Percentiles rank a stretch among this genome's conserved stretches.
phyloP scores from a whole-genome alignment of 1,140 invertebrate species.

The Euwallacea similis region DNA sequence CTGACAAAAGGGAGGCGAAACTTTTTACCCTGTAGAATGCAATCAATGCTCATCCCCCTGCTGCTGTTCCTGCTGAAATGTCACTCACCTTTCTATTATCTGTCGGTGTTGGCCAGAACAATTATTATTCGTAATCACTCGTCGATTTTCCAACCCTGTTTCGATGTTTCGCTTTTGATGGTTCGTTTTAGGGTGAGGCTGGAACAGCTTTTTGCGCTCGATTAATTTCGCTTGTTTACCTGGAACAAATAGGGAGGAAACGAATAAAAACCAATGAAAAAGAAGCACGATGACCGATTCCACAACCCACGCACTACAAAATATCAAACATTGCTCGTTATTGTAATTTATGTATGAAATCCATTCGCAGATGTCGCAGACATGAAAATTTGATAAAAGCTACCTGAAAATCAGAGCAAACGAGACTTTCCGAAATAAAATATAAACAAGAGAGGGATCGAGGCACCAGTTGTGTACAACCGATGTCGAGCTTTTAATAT shows the following conservation, averaged over 20 bases:
- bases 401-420: slow-evolving; percentile 15
- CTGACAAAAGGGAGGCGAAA: not conserved
- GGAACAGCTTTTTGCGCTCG: slow-evolving; percentile 23
- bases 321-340: too few species aligned
- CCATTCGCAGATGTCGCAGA: not conserved
- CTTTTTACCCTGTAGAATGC: not conserved
- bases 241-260: slow-evolving; percentile 21
- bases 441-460: slow-evolving; percentile 11
- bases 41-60: slow-evolving; percentile 14
- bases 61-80: slow-evolving; percentile 7
- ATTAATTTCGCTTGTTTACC: slow-evolving; percentile 35
- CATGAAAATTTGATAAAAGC: slow-evolving; percentile 24
- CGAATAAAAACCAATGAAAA: slow-evolving; percentile 18
- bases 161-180: slow-evolving; percentile 31
- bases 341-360: too few species aligned
- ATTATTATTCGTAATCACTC: slow-evolving; percentile 35
- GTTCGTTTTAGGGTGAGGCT: slow-evolving; percentile 16
- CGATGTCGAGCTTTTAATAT: slow-evolving; percentile 39
- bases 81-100: slow-evolving; percentile 34
- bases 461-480: slow-evolving; percentile 27
- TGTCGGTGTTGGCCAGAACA: slow-evolving; percentile 25
- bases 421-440: not conserved
- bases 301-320: too few species aligned
- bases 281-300: not conserved
- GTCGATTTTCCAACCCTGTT: slow-evolving; percentile 26